Evolutionary conservation across 1,140 invertebrate species (phyloP), one percentile per base, ranked within the genome.

Genomic region (Geopemphigus sp.): DNA sequence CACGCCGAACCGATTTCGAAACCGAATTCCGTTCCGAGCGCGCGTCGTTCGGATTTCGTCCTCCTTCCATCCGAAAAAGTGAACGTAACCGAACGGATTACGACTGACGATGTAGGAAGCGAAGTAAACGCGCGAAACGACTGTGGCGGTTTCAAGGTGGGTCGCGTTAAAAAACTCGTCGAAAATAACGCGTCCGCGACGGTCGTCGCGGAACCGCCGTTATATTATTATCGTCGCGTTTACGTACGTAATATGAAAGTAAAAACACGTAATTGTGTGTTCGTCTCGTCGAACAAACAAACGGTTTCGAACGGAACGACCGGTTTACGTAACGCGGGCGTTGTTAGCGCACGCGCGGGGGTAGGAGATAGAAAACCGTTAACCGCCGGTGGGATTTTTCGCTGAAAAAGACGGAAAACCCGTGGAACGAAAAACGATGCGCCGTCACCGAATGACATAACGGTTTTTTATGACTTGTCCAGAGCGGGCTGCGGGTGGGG

Each of bases 241-340:
- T 61, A 32, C 14, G 17, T 64, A 22, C 12, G 12, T n/a, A 14
- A 59, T 59, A 68, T 50, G 22, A 68, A 68, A 68, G 66, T 68
- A 50, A 50, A 68, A 68, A 50, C 66, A 26, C 66, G 66, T 47
- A 24, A 24, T 47, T 50, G 14, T 32, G 10, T 66, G 5, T 50
- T 68, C 22, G 39, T 50, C 22, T 50, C 22, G 24, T 68, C 17
- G 50, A 50, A 68, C 22, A 47, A 47, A 68, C n/a, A 24, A 47
- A 68, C 24, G 32, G 24, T 68, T 68, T 68, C 66, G 8, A 39
- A 50, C 66, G 66, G 66, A 47, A 68, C 66, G 24, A 39, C 26
- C 45, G 45, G 0, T 50, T 68, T 47, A 68, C 24, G 22, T 50
- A 47, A 47, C 8, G 19, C 1, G 26, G 4, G 26, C 15, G 17